Base-by-base conservation (phyloP, 2,113 vertebrate genomes). In the Perca fluviatilis region DNA sequence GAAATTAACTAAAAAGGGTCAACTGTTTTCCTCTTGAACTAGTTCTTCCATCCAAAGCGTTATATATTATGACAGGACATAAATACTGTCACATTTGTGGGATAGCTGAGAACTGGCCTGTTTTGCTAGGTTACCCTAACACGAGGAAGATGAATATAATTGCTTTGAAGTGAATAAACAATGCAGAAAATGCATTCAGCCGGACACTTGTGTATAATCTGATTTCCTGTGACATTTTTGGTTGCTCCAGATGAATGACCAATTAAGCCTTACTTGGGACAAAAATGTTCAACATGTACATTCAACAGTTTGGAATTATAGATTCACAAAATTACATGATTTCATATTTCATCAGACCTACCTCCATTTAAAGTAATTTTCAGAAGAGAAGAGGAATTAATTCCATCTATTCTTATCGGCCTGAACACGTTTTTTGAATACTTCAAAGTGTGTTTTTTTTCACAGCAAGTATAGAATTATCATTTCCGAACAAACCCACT, bases 91-190 rank as follows among this genome's bases (percentile, higher is more conserved):
- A 46, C 36, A 77, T 67, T 51, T 69, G 36, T 40, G n/a, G 67
- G 30, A 66, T 46, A 33, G 21, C 27, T 58, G 66, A 1, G 33
- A 58, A 12, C 2, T 36, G 49, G 18, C 30, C 62, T 46, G 15
- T 16, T 69, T 79, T 75, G 18, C 46, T 4, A 15, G 7, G 40
- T 79, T 40, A 47, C 12, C 40, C 14, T 25, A 19, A 75, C 13
- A 43, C 33, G 0, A 51, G 43, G 50, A 60, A 62, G 14, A 15
- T 60, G 21, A 67, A 56, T 23, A 21, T 18, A 47, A 27, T 27
- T 21, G n/a, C 58, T 76, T 36, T 69, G 46, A 73, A 65, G 12
- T 67, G 25, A 75, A 23, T 50, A 40, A 74, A 57, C 61, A 69
- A 47, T 43, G 54, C 27, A 60, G 30, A 51, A 73, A 66, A 76